A percentile compares a stretch with the other conserved stretches of the same genome.
phyloP scores from a whole-genome alignment of 1,140 invertebrate species.

The Galleria mellonella region DNA sequence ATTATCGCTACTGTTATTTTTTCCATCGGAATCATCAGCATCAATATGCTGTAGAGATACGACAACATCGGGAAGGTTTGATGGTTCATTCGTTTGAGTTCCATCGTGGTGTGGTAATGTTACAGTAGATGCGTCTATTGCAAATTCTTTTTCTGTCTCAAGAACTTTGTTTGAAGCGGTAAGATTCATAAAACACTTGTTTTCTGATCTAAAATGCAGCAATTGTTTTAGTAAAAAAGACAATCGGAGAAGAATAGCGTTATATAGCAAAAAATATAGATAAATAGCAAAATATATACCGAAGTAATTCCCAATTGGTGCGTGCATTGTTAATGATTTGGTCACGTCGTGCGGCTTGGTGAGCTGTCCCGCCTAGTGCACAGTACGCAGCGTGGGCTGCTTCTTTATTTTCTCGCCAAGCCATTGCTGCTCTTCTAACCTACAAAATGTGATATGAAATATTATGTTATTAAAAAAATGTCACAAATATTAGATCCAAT shows the following conservation, averaged over 20 bases:
- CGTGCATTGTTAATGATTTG: slow-evolving; percentile 87
- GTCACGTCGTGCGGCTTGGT: slow-evolving; percentile 80
- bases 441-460: slow-evolving; percentile 61
- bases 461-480: too few relatives aligned
- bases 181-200: slow-evolving; percentile 63
- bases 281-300: too few relatives aligned
- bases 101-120: slow-evolving; percentile 26
- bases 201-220: slow-evolving; percentile 76
- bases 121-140: slow-evolving; percentile 23
- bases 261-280: too few relatives aligned
- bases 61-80: slow-evolving; percentile 36
- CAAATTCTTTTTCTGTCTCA: slow-evolving; percentile 51
- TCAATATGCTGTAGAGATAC: slow-evolving; percentile 35
- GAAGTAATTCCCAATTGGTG: slow-evolving; percentile 86
- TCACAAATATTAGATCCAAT: too few relatives aligned
- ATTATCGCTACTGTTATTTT: slow-evolving; percentile 34
- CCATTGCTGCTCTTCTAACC: slow-evolving; percentile 81
- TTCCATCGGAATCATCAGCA: slow-evolving; percentile 35
- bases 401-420: slow-evolving; percentile 85
- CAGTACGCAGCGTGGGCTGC: slow-evolving; percentile 79
- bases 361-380: slow-evolving; percentile 79
- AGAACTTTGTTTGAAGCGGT: slow-evolving; percentile 32
- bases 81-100: slow-evolving; percentile 32
- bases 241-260: too few relatives aligned
- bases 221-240: too few relatives aligned